Percentiles rank a stretch among this genome's conserved stretches.
phyloP scores from a whole-genome alignment of 2,888 invertebrate species.

The Leptinotarsa rubiginosa region DNA sequence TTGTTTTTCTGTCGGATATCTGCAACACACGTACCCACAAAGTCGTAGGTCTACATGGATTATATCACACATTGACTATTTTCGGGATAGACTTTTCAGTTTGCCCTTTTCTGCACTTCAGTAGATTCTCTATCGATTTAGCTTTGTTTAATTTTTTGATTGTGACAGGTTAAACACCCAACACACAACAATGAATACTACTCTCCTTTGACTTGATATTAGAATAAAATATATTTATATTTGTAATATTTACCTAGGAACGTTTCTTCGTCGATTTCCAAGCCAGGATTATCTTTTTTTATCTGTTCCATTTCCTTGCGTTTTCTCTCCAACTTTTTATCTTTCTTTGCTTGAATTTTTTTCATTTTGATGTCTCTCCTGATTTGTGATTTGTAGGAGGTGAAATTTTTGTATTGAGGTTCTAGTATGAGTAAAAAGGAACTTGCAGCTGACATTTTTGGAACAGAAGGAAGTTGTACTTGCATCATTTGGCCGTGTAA shows the following conservation, averaged over 20 bases:
- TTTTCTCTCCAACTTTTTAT: constrained; percentile 68
- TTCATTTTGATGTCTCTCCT: constrained; percentile 71
- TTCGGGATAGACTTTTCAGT: no score
- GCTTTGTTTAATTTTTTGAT: no score
- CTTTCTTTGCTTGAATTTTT: constrained; percentile 69
- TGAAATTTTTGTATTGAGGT: constrained; percentile 67
- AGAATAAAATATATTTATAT: no score
- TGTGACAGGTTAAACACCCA: no score
- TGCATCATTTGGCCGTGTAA: constrained; percentile 70
- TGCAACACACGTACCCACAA: no score
- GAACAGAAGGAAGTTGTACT: constrained; percentile 66
- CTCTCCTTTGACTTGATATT: no score
- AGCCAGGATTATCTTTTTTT: constrained; percentile 70
- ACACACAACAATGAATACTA: no score
- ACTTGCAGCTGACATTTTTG: constrained; percentile 65
- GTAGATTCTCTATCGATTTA: no score
- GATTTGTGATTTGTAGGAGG: constrained; percentile 73
- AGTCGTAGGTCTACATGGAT: no score
- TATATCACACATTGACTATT: no score
- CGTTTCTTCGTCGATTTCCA: constrained; percentile 72
- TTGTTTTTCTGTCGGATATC: no score
- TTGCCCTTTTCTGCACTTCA: no score
- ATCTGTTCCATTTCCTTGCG: constrained; percentile 71
- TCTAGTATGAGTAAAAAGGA: constrained; percentile 64
- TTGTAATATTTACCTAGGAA: constrained; percentile 69